Evolutionary conservation across 2,113 vertebrate species (phyloP).

Genomic region (Polypterus bichir): DNA sequence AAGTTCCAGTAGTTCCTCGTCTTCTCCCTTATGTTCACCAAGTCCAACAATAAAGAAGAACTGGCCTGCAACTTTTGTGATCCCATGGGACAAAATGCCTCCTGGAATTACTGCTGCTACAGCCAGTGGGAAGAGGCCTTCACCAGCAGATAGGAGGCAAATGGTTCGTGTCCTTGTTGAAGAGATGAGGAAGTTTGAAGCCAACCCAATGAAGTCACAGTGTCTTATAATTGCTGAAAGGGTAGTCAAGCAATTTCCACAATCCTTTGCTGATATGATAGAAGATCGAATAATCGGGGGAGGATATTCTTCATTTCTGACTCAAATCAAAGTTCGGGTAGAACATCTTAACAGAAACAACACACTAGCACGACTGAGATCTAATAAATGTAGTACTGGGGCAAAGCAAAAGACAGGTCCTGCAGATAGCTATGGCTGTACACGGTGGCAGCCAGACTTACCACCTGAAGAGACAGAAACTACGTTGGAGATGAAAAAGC

Average conservation of each 20-base stretch:
- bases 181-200: slow-evolving; percentile 8
- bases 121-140: slow-evolving; percentile 6
- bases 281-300: slow-evolving; percentile 1
- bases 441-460: slow-evolving; percentile 2
- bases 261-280: slow-evolving; percentile 12
- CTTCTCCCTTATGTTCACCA: not conserved
- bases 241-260: slow-evolving; percentile 3
- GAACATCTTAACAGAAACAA: slow-evolving; percentile 8
- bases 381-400: too few relatives aligned
- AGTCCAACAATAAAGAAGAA: slow-evolving; percentile 4
- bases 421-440: slow-evolving; percentile 2
- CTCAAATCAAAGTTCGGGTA: slow-evolving; percentile 11
- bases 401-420: too few relatives aligned
- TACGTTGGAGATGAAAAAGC: slow-evolving; percentile 1
- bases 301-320: slow-evolving; percentile 11
- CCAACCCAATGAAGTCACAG: slow-evolving; percentile 7
- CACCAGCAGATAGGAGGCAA: too few relatives aligned
- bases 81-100: slow-evolving; percentile 7
- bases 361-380: too few relatives aligned
- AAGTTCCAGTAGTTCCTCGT: not conserved
- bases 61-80: slow-evolving; percentile 5
- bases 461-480: slow-evolving; percentile 2
- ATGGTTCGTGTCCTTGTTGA: slow-evolving; percentile 9
- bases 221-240: not conserved
- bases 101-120: slow-evolving; percentile 7